Base-by-base conservation (phyloP, 64 coral and sea anemone species). In the Platygyra sinensis region DNA sequence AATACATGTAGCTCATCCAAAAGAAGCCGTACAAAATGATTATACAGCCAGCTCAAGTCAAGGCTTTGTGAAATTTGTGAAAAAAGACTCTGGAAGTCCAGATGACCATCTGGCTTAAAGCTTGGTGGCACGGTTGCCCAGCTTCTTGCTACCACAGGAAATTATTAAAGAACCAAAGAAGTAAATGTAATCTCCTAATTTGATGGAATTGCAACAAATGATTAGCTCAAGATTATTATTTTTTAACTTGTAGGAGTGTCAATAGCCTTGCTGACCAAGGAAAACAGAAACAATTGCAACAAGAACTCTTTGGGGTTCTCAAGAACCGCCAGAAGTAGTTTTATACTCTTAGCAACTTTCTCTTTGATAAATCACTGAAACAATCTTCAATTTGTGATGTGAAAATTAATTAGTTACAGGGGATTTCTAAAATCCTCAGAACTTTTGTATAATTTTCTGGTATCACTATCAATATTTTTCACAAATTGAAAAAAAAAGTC, bases 261-360 rank as follows among this genome's bases (percentile, higher is more conserved):
- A 90, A 89, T 64, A 88, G 91, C 61, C 64, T 99, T 61, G 87
- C 87, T 30, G 94, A 96, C 78, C 91, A 93, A 89, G 86, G 79
- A 50, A 96, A 99, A 87, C 91, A 96, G 85, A 91, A 88, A 67
- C 86, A 79, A 51, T 71, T 99, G 91, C 97, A 99, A 91, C 94
- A 94, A 24, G 97, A 99, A 85, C 91, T 99, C 25, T 93, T 99
- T 60, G 83, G 87, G 30, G 90, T 89, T 78, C 88, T 99, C 30
- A 95, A 99, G 73, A 99, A 86, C 72, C 95, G 91, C 28, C 83
- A 92, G 17, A 92, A 79, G 83, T 92, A 79, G 63, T 72, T 42
- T 85, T 71, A 71, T 71, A 20, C 13, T 52, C 62, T 85, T 85
- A 46, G 63, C 17, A 18, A 71, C 31, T 85, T 65, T 19, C 18